phyloP scores from a whole-genome alignment of 2,113 vertebrate species.

The Ptyas mucosa region DNA sequence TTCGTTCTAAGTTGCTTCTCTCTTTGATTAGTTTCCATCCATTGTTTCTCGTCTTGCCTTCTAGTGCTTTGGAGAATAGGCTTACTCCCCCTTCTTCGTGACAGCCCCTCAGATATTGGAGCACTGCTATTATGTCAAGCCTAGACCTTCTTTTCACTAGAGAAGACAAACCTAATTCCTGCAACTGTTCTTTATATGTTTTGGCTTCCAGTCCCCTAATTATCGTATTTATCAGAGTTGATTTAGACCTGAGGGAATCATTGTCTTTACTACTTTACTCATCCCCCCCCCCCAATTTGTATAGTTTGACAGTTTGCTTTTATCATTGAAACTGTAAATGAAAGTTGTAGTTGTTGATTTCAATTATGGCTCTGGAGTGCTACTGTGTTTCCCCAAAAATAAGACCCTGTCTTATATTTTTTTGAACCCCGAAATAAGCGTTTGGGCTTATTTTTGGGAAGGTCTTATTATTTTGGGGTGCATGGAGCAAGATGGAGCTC shows the following conservation, averaged over 20 bases:
- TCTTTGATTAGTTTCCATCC: not conserved
- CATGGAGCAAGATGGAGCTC: no score
- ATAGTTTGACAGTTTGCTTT: not conserved
- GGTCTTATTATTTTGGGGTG: no score
- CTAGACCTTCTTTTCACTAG: not conserved
- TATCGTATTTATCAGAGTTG: not conserved
- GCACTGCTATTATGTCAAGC: not conserved
- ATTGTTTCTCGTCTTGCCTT: not conserved
- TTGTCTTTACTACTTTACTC: not conserved
- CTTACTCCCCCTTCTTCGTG: not conserved
- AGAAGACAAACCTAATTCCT: not conserved
- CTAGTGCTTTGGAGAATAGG: not conserved
- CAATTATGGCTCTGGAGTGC: not conserved
- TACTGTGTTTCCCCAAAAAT: no score
- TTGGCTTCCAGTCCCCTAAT: not conserved
- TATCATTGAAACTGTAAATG: not conserved
- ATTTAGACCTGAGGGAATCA: not conserved
- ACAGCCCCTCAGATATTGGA: not conserved
- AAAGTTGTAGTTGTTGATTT: not conserved
- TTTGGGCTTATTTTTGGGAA: no score
- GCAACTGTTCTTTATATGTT: not conserved
- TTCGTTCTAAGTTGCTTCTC: not conserved
- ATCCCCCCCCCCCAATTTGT: not conserved
- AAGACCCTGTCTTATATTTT: no score
- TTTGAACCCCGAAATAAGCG: no score